These are phyloP conservation scores for Cryptoleucopteryx plumbea DNA, from an alignment of 2,113 vertebrate genomes.

Conservation along the genomic window DNA sequence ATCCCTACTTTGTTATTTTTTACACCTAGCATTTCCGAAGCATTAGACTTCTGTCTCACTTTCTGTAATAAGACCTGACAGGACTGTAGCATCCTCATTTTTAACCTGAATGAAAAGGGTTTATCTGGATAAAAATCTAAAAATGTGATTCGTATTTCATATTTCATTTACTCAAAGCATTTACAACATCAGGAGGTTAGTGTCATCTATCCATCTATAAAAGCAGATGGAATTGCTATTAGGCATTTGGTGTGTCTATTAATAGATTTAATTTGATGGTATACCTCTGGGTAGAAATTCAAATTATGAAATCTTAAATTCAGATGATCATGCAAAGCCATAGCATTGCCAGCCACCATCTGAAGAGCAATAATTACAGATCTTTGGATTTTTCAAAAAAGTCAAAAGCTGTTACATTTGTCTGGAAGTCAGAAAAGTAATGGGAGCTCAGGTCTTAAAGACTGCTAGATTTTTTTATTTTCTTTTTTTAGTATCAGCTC, in stretches of 20 bases:
- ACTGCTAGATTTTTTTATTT: too few species aligned
- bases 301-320: neutral
- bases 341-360: neutral
- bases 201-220: neutral
- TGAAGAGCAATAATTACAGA: neutral
- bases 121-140: neutral
- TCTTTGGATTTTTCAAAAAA: neutral
- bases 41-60: neutral
- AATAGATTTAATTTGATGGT: neutral
- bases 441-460: neutral
- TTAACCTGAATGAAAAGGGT: neutral
- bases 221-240: neutral
- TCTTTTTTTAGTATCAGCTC: neutral
- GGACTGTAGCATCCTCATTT: neutral
- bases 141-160: neutral
- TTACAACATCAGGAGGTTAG: neutral
- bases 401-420: neutral
- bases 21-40: neutral
- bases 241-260: neutral
- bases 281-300: neutral
- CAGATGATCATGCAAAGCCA: neutral
- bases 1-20: neutral
- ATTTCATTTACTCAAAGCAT: neutral
- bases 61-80: neutral
- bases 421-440: neutral